Evolutionary conservation across 2,113 vertebrate genomes (phyloP), one percentile per base, ranked within the genome.

Genomic region (Beaufortia kweichowensis): DNA sequence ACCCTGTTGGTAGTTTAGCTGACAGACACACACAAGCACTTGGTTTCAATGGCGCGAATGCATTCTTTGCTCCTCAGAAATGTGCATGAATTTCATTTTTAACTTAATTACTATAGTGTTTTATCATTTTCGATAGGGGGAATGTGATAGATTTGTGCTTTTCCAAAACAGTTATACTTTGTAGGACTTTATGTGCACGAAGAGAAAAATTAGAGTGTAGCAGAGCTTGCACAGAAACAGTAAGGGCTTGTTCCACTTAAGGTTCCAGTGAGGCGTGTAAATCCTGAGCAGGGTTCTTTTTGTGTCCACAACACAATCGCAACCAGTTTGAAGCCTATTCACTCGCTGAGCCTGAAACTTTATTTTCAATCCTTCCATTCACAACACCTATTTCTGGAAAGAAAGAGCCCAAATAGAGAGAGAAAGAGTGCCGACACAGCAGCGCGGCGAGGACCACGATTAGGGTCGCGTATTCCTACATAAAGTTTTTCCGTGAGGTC

Each of bases 401-500:
- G 29, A 46, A 41, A 76, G 6, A 63, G 63, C 35, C 43, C 43
- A n/a, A n/a, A n/a, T n/a, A n/a, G n/a, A 15, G 57, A 75, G 74
- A 71, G 46, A 69, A 48, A 71, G 63, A 35, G 87, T 88, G 87
- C 91, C 88, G 86, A 87, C 78, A 86, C 74, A 86, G 65, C 81
- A 82, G 82, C 79, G 84, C 73, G 77, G 77, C 55, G 81, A 84
- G 77, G 87, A 88, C 84, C 83, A 84, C 24, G 82, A 83, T 86
- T 87, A 79, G 80, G 89, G 82, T 84, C 81, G 88, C 31, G 80
- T 71, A 88, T 90, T 87, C 43, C 85, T 89, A 85, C 92, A 89
- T 92, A 94, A 89, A 92, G 91, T 90, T 91, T 79, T 91, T 89
- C 86, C 85, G 88, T 84, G 86, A 89, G 88, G 91, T 86, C 72